Evolutionary conservation across 2,113 vertebrate genomes (phyloP).

Genomic region (Arenaria interpres): DNA sequence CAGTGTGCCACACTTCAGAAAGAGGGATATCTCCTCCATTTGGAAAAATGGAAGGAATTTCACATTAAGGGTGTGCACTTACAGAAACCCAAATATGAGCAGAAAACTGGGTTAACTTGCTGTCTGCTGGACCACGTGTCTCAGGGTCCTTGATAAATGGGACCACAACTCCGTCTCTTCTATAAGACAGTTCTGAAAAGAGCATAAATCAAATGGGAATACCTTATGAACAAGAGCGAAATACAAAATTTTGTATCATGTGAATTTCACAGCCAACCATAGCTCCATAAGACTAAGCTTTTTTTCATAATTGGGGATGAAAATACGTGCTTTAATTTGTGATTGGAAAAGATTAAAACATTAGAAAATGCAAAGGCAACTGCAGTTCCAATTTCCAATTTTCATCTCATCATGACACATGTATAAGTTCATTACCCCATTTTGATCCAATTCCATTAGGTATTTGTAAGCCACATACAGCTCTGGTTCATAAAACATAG

Average conservation of each 20-base stretch:
- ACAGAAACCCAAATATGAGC: not conserved
- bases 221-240: not conserved
- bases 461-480: constrained; percentile 1
- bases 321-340: not conserved
- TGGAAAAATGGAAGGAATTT: not conserved
- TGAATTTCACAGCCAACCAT: not conserved
- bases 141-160: not conserved
- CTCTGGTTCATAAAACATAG: not conserved
- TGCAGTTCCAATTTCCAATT: not conserved
- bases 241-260: not conserved
- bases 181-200: not conserved
- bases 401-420: not conserved
- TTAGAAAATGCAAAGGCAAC: not conserved
- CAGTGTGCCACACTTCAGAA: not conserved
- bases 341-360: not conserved
- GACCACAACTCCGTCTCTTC: not conserved
- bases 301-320: not conserved
- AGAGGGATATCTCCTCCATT: not conserved
- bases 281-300: not conserved
- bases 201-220: not conserved
- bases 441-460: constrained; percentile 31
- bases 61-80: not conserved
- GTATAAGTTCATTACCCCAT: not conserved
- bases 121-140: not conserved
- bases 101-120: not conserved